Evolutionary conservation across 2,888 invertebrate genomes (phyloP).

Genomic region (Nematopogon swammerdamellus): DNA sequence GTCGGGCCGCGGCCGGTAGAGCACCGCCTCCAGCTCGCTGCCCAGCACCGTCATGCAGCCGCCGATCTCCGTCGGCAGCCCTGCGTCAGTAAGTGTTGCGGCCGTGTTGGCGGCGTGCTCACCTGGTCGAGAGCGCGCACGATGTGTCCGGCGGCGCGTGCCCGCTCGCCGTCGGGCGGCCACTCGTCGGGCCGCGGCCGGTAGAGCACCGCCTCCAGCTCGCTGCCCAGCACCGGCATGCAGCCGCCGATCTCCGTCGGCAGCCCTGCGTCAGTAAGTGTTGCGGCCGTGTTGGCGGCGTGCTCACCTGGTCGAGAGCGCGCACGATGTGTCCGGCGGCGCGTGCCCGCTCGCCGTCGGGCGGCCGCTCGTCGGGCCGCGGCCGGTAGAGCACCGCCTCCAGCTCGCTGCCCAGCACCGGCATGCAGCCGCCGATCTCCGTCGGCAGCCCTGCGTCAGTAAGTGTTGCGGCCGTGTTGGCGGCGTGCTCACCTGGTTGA

Average conservation of each 20-base stretch:
- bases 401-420: slow-evolving; percentile 79
- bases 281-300: too few relatives aligned
- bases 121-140: too few relatives aligned
- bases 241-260: slow-evolving; percentile 73
- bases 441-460: slow-evolving; percentile 70
- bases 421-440: slow-evolving; percentile 75
- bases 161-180: slow-evolving; percentile 68
- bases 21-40: slow-evolving; percentile 74
- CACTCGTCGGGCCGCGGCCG: slow-evolving; percentile 76
- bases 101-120: slow-evolving; percentile 70
- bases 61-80: slow-evolving; percentile 68
- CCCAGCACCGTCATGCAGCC: slow-evolving; percentile 81
- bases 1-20: slow-evolving; percentile 71
- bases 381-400: slow-evolving; percentile 76
- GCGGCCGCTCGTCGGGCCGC: slow-evolving; percentile 77
- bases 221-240: slow-evolving; percentile 78
- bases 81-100: too few relatives aligned
- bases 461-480: too few relatives aligned
- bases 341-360: slow-evolving; percentile 58
- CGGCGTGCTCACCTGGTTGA: too few relatives aligned
- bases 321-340: slow-evolving; percentile 30
- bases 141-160: slow-evolving; percentile 35
- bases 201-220: slow-evolving; percentile 77
- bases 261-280: too few relatives aligned
- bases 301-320: too few relatives aligned